phyloP scores from a whole-genome alignment of 2,797 vertebrate species.

The Loriculus beryllinus region DNA sequence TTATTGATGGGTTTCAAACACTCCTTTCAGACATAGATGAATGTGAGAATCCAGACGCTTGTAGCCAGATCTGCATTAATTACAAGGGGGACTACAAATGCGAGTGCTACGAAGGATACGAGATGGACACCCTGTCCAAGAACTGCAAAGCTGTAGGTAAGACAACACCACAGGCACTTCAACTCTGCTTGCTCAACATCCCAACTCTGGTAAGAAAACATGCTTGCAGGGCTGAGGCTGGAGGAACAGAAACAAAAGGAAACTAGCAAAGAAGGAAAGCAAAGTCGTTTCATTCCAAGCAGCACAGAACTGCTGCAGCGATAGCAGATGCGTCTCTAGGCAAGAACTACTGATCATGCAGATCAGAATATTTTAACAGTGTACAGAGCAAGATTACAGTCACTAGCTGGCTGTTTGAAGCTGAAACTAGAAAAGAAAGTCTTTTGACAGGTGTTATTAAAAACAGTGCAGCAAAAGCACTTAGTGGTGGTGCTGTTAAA shows the following conservation, averaged over 20 bases:
- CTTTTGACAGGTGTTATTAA: slow-evolving; percentile 38
- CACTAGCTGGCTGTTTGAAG: slow-evolving; percentile 48
- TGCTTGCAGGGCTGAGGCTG: not conserved
- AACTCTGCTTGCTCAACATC: slow-evolving; percentile 31
- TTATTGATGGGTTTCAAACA: slow-evolving; percentile 71
- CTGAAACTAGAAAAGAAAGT: slow-evolving; percentile 27
- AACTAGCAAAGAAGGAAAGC: slow-evolving; percentile 14
- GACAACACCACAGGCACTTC: slow-evolving; percentile 32
- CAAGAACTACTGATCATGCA: slow-evolving; percentile 48
- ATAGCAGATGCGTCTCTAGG: slow-evolving; percentile 58
- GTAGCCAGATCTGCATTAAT: slow-evolving; percentile 99
- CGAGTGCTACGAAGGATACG: slow-evolving; percentile 94
- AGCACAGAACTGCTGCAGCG: slow-evolving; percentile 17
- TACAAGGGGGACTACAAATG: slow-evolving; percentile 99
- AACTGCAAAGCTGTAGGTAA: slow-evolving; percentile 97
- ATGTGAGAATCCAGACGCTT: slow-evolving; percentile 93
- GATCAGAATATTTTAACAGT: slow-evolving; percentile 62
- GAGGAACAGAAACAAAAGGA: slow-evolving; percentile 2
- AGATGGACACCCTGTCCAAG: slow-evolving; percentile 94
- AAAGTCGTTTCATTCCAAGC: not conserved
- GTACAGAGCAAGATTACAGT: slow-evolving; percentile 50
- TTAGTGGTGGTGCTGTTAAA: not conserved
- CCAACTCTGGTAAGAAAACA: not conserved
- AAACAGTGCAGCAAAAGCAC: slow-evolving; percentile 27
- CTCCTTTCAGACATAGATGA: slow-evolving; percentile 91